Evolutionary conservation across 2,888 invertebrate genomes (phyloP), one percentile per base, ranked within the genome.

Genomic region (Thereva nobilitata): DNA sequence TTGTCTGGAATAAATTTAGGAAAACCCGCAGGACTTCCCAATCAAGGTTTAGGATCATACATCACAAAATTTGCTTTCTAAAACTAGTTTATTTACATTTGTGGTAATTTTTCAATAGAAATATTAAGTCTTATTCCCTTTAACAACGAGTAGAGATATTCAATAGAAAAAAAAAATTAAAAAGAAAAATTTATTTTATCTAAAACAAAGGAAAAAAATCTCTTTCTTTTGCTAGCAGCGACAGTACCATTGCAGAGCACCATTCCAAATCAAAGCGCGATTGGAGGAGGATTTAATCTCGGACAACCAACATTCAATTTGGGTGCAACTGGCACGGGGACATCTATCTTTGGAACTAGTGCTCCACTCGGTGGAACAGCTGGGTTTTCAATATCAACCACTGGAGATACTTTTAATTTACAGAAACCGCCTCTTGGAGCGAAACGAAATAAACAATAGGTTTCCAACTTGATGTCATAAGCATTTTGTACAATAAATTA

Each of bases 361-460:
- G 34, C 44, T 37, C 8, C 40, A 1, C 73, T 79, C 2, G 73
- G 75, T 35, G 41, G 34, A 3, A 37, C n/a, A 6, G 10, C 34
- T 4, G 38, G 40, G 1, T 10, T 35, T 2, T 40, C n/a, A 41
- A 49, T 67, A 34, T 73, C 55, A 4, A 23, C 55, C 10, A 37
- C 54, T 10, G 45, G 40, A 23, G 63, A 41, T 44, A 57, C 53
- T 40, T 89, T 89, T 80, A 87, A 88, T 74, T 83, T 90, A 49
- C 89, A 89, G 79, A 89, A 89, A 74, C 90, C 90, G 38, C 89
- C 89, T 37, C 76, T 82, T 42, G 86, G 86, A 61, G 85, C 83
- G 68, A 90, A 90, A 78, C 82, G 89, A 70, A 87, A 87, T 68
- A 89, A 89, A 75, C 87, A 88, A 82, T 87, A 83, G 86, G 3